Conservation (phyloP, 1,140 invertebrate genomes). For the Drosophila lacteicornis region DNA sequence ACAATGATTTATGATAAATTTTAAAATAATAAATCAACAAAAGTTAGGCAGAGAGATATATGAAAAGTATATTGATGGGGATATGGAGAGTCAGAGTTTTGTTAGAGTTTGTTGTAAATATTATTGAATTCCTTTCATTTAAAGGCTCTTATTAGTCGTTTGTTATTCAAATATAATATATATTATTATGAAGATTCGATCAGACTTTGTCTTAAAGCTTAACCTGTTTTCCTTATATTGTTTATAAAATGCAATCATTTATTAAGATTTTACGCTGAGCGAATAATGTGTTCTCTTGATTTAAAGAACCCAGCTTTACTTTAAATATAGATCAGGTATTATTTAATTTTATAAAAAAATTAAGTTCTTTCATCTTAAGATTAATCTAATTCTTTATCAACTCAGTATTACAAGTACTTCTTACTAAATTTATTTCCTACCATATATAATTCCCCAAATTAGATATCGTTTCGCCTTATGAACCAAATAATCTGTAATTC, state of each 20-base stretch:
- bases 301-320: too few species aligned
- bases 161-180: not conserved
- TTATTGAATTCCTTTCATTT: not conserved
- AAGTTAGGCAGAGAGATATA: constrained; percentile 16
- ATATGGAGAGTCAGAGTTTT: not conserved
- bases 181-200: not conserved
- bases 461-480: not conserved
- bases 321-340: too few species aligned
- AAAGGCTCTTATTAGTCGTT: not conserved
- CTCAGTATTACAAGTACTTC: not conserved
- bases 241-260: not conserved
- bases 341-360: too few species aligned
- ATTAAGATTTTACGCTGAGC: not conserved
- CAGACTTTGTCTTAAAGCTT: not conserved
- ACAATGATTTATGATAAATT: constrained; percentile 70
- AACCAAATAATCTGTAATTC: not conserved
- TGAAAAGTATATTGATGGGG: constrained; percentile 22
- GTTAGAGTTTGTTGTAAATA: constrained; percentile 1
- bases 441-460: not conserved
- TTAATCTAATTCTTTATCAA: too few species aligned
- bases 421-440: too few species aligned
- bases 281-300: too few species aligned
- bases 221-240: not conserved
- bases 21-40: constrained; percentile 52
- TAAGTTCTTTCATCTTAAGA: too few species aligned